Evolutionary conservation across 2,113 vertebrate species (phyloP).

Genomic region (Parus major): DNA sequence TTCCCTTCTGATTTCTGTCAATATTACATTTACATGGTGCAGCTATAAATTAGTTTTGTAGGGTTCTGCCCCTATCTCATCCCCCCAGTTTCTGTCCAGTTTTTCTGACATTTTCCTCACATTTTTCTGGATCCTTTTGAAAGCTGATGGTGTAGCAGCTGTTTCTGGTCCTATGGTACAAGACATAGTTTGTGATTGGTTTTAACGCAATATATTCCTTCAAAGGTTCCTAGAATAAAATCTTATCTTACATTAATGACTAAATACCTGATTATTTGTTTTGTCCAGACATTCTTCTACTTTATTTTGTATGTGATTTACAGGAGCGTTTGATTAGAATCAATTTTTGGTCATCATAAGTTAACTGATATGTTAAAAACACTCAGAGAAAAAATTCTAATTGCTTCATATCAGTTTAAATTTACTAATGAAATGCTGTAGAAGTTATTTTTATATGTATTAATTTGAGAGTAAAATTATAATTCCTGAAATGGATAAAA

Average conservation of each 20-base stretch:
- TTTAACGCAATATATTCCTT: neutral
- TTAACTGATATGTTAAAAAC: neutral
- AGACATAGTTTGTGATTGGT: neutral
- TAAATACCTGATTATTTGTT: slow-evolving; percentile 24
- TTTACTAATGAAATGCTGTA: neutral
- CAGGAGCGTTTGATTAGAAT: neutral
- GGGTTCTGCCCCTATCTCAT: too few species aligned
- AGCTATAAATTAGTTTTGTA: neutral
- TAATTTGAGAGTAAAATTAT: neutral
- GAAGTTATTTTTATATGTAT: neutral
- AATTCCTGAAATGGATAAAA: neutral
- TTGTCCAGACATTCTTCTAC: neutral
- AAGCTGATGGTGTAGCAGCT: neutral
- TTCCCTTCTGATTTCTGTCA: neutral
- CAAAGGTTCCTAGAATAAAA: neutral
- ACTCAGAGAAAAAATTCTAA: neutral
- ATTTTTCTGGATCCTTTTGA: neutral
- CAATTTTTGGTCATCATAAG: neutral
- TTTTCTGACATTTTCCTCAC: neutral
- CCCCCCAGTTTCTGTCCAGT: neutral
- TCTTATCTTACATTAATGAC: neutral
- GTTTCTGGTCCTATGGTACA: neutral
- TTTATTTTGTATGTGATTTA: neutral
- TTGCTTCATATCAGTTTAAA: neutral
- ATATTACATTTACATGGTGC: neutral